Percentiles rank a stretch among this genome's conserved stretches.
These are phyloP conservation scores for Lacanobia oleracea DNA, from an alignment of 2,888 invertebrate species.

Conservation along the genomic window DNA sequence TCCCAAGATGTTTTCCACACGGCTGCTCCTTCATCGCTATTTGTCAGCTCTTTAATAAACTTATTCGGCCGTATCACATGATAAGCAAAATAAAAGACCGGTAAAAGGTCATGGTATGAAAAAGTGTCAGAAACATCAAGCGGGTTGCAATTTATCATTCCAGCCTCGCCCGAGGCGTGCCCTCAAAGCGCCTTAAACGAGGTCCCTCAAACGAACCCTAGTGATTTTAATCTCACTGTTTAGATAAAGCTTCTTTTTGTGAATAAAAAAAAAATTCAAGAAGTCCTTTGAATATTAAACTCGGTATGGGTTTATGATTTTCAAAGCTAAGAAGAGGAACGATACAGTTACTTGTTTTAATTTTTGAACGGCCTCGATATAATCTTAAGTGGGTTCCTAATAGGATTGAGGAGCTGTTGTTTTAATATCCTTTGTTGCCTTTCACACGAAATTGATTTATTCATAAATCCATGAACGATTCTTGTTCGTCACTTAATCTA, in stretches of 20 bases:
- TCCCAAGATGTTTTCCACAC: constrained; percentile 42
- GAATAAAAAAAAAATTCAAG: constrained; percentile 71
- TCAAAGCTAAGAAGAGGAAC: constrained; percentile 59
- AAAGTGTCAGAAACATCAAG: constrained; percentile 83
- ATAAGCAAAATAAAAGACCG: constrained; percentile 82
- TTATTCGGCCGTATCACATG: constrained; percentile 79
- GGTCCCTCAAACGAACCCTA: constrained; percentile 77
- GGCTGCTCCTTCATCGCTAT: constrained; percentile 69
- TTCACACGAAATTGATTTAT: constrained; percentile 48
- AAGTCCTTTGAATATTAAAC: constrained; percentile 75
- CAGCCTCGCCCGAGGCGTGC: constrained; percentile 72
- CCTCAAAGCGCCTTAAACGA: constrained; percentile 81
- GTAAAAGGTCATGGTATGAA: constrained; percentile 78
- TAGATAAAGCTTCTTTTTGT: constrained; percentile 76
- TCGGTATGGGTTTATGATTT: constrained; percentile 66
- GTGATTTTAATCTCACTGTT: constrained; percentile 85
- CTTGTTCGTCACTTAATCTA: constrained; percentile 33
- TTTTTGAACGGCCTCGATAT: constrained; percentile 39
- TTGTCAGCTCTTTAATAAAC: constrained; percentile 79
- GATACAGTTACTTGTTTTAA: constrained; percentile 47
- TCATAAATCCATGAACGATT: constrained; percentile 36
- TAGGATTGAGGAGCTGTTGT: constrained; percentile 36
- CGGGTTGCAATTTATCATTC: constrained; percentile 83
- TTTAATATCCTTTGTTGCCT: constrained; percentile 42
- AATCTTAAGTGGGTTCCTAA: constrained; percentile 43